phyloP scores from a whole-genome alignment of 1,140 invertebrate species.

The Dinoponera quadriceps region DNA sequence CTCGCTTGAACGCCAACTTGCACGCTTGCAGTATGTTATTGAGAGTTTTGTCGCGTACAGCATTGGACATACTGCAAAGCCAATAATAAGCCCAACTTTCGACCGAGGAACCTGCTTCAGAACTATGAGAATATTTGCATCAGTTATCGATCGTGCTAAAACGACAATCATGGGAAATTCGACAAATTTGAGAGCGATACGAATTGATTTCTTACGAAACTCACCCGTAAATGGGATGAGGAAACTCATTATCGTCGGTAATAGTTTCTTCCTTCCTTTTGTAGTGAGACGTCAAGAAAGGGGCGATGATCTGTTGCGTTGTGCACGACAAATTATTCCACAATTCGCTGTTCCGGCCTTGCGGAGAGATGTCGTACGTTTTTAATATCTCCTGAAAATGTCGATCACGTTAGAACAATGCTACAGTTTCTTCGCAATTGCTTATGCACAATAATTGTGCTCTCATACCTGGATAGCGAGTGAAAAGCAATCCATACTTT shows the following conservation, averaged over 20 bases:
- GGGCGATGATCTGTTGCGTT: slow-evolving; percentile 90
- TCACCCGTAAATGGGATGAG: slow-evolving; percentile 83
- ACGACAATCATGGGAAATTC: neutral
- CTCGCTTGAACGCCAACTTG: slow-evolving; percentile 89
- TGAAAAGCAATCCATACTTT: slow-evolving; percentile 90
- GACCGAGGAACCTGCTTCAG: slow-evolving; percentile 88
- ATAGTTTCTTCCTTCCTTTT: slow-evolving; percentile 64
- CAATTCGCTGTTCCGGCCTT: slow-evolving; percentile 86
- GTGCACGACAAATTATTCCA: slow-evolving; percentile 89
- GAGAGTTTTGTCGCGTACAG: slow-evolving; percentile 70
- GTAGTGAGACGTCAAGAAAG: slow-evolving; percentile 88
- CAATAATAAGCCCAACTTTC: slow-evolving; percentile 91
- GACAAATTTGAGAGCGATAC: neutral
- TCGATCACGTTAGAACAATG: neutral
- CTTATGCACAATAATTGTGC: neutral
- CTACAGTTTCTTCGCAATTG: neutral
- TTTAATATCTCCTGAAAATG: slow-evolving; percentile 89
- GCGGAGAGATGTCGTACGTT: slow-evolving; percentile 89
- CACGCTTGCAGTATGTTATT: slow-evolving; percentile 87
- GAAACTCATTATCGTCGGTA: slow-evolving; percentile 73
- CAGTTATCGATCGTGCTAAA: neutral
- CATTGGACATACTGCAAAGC: slow-evolving; percentile 82
- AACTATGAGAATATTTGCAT: slow-evolving; percentile 84
- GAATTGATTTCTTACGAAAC: slow-evolving; percentile 28
- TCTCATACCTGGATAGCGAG: slow-evolving; percentile 88